phyloP scores from a whole-genome alignment of 2,797 vertebrate species.

The Melanotaenia pygmaea region DNA sequence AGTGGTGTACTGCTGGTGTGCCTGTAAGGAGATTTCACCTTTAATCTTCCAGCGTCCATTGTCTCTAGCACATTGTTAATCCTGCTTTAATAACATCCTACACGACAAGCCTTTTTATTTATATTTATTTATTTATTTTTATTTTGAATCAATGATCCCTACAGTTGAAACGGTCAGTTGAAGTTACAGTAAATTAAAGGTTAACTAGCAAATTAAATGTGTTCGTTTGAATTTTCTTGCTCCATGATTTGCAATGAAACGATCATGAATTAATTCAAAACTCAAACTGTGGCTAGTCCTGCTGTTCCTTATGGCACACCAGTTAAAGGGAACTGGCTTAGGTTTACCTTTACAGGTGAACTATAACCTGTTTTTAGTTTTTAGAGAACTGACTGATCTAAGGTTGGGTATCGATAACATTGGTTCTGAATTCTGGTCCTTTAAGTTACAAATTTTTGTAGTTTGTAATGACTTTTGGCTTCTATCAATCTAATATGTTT shows the following conservation, averaged over 20 bases:
- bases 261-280: slow-evolving; percentile 38
- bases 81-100: slow-evolving; percentile 61
- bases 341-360: slow-evolving; percentile 11
- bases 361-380: not conserved
- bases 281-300: slow-evolving; percentile 90
- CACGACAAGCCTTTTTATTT: slow-evolving; percentile 42
- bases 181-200: slow-evolving; percentile 75
- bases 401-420: slow-evolving; percentile 56
- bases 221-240: slow-evolving; percentile 16
- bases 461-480: not conserved
- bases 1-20: slow-evolving; percentile 31
- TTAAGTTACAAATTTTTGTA: not conserved
- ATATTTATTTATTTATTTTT: slow-evolving; percentile 4
- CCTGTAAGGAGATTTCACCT: slow-evolving; percentile 65
- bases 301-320: slow-evolving; percentile 94
- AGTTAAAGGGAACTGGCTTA: slow-evolving; percentile 74
- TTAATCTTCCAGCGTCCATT: slow-evolving; percentile 66
- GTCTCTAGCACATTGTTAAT: slow-evolving; percentile 50
- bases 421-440: slow-evolving; percentile 4
- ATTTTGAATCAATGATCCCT: slow-evolving; percentile 88
- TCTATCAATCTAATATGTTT: not conserved
- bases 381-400: slow-evolving; percentile 28
- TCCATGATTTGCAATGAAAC: slow-evolving; percentile 46
- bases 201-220: slow-evolving; percentile 84
- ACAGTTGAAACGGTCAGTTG: slow-evolving; percentile 91